Conservation (phyloP, 2,888 invertebrate genomes). For the Mesorhabditis sp. region DNA sequence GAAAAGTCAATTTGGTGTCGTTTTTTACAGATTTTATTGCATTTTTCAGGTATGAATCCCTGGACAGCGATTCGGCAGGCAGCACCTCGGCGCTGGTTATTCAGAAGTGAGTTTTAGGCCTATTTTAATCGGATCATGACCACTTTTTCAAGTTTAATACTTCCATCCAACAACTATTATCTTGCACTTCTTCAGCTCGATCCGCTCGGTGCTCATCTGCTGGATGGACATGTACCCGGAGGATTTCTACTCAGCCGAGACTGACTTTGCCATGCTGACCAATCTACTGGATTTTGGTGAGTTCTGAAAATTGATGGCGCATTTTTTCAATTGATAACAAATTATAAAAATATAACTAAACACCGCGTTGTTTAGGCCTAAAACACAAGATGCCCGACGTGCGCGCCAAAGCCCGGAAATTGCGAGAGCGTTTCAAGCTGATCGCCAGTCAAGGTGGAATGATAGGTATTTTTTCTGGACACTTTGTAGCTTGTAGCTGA, state of each 20-base stretch:
- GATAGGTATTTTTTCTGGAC: constrained; percentile 22
- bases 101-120: constrained; percentile 30
- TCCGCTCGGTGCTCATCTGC: constrained; percentile 72
- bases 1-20: neutral
- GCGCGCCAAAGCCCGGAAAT: constrained; percentile 41
- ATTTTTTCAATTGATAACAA: neutral
- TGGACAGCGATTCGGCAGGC: constrained; percentile 39
- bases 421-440: constrained; percentile 45
- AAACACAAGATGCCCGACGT: constrained; percentile 31
- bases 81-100: constrained; percentile 39
- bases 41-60: constrained; percentile 27
- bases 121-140: neutral
- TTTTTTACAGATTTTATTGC: neutral
- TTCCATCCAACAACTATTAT: neutral
- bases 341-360: neutral
- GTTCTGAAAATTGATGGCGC: constrained; percentile 14
- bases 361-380: neutral
- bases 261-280: constrained; percentile 71
- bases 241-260: constrained; percentile 77
- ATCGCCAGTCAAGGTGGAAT: constrained; percentile 49
- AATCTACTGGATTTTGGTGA: constrained; percentile 74
- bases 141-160: neutral
- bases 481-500: no score
- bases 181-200: constrained; percentile 50
- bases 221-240: constrained; percentile 97